phyloP scores from a whole-genome alignment of 64 coral and sea anemone species.

The Stichodactyla mertensii region DNA sequence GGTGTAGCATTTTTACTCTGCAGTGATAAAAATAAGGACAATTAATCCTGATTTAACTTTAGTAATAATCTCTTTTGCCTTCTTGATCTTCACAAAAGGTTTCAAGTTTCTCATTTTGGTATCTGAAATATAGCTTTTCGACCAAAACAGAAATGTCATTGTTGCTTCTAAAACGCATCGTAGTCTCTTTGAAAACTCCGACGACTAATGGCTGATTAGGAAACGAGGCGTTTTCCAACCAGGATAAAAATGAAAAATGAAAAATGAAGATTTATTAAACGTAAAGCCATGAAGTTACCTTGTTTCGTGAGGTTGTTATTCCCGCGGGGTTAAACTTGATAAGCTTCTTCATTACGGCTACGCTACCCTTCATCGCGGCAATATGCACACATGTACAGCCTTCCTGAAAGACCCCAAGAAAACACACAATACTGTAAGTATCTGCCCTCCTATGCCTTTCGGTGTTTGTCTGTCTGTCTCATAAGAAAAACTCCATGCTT shows the following conservation, averaged over 20 bases:
- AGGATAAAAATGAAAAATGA: not conserved
- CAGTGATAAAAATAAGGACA: not conserved
- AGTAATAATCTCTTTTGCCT: no score
- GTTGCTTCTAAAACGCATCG: no score
- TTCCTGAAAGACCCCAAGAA: conserved; percentile 34
- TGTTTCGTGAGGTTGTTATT: conserved; percentile 73
- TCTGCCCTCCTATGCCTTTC: not conserved
- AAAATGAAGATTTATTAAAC: no score
- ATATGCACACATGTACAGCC: conserved; percentile 96
- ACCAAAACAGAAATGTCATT: no score
- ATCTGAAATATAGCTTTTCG: no score
- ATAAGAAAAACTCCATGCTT: not conserved
- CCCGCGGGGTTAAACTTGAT: conserved; percentile 69
- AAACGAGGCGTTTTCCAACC: not conserved
- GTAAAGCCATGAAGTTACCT: conserved; percentile 32
- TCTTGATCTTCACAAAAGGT: no score
- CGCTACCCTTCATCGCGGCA: conserved; percentile 95
- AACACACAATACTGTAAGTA: not conserved
- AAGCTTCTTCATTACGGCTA: conserved; percentile 86
- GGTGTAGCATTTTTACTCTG: conserved; percentile 84
- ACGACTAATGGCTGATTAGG: no score
- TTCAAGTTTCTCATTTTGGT: no score
- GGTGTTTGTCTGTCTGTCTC: not conserved
- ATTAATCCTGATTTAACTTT: no score
- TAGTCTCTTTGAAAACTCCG: no score